Base-by-base conservation (phyloP, 2,797 vertebrate genomes). In the Chelidonichthys spinosus region DNA sequence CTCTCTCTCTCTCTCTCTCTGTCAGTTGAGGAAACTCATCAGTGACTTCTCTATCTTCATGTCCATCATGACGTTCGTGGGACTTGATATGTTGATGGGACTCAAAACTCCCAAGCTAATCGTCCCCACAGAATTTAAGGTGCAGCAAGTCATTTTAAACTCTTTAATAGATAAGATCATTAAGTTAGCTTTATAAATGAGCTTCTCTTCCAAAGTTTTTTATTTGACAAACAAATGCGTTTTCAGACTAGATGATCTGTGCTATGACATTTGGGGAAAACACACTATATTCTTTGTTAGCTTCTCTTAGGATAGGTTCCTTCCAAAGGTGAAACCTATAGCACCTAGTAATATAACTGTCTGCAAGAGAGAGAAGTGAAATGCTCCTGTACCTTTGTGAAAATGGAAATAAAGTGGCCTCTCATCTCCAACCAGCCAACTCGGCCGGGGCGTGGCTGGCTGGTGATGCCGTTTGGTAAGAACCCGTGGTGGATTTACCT, bases 401-500 rank as follows among this genome's bases (percentile, higher is more conserved):
- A 56, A 32, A 49, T 18, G 44, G 52, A 50, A 39, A 40, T 55
- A 17, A 66, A 52, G 1, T 36, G 15, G 3, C 7, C n/a, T 76
- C 35, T 69, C 32, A 2, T 83, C 53, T 61, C 54, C 67, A 36
- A 2, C 1, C 70, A 99, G 98, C 98, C 97, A 35, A 99, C 98
- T 0, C 95, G 98, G 3, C 40, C 96, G 0, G 96, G 88, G 72
- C 95, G 98, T 7, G 97, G 97, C 42, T 99, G 98, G 98, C 91
- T 99, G 3, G 95, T 99, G 81, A 95, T 96, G 89, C 97, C 97
- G 0, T 98, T 99, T 0, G 97, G 96, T 6, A 98, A 98, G 94
- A 99, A 99, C 83, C 98, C 98, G 0, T 98, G 97, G 97, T 99
- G 98, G 98, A 86, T 99, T 53, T 98, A 98, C 81, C 43, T 96